Base-by-base conservation (phyloP, 2,797 vertebrate genomes). In the Platalea minor region DNA sequence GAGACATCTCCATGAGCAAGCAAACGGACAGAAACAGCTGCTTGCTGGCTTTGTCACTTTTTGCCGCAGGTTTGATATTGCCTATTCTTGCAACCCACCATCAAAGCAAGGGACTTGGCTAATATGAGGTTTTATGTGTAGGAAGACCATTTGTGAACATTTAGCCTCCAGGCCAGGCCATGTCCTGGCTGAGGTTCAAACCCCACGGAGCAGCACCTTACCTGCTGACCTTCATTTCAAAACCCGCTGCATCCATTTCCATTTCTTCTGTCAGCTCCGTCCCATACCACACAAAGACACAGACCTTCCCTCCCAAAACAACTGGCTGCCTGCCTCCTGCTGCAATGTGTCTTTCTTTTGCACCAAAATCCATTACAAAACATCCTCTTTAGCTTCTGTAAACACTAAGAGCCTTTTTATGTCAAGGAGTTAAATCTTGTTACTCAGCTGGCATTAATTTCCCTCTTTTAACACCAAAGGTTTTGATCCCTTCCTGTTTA, bases 351-450 rank as follows among this genome's bases (percentile, higher is more conserved):
- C 54, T 74, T 78, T 80, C 21, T 15, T 89, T 70, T 46, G 26
- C 53, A 60, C 48, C 48, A 57, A 90, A 74, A 92, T 59, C 41
- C 45, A 18, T 19, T 29, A 80, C 59, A 91, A 94, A 87, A 75
- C 81, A 72, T 16, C n/a, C 10, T 56, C 26, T 78, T 87, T 85
- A 67, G 63, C 68, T 76, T 90, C 89, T 91, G 64, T 35, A 79
- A 89, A 77, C 73, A 67, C 56, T 39, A 37, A 56, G 43, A 63
- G 6, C 43, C 48, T 51, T 94, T 91, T 95, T 29, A 53, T 80
- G 76, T 80, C 51, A 89, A 89, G 56, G 53, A 92, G 31, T 93
- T 94, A 94, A 88, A 93, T 91, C 80, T 79, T n/a, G 41, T 91
- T 85, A 83, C 76, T 72, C 78, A 92, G 56, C 48, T 60, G 37